Conservation (phyloP, 1,140 invertebrate genomes). For the Musca domestica region DNA sequence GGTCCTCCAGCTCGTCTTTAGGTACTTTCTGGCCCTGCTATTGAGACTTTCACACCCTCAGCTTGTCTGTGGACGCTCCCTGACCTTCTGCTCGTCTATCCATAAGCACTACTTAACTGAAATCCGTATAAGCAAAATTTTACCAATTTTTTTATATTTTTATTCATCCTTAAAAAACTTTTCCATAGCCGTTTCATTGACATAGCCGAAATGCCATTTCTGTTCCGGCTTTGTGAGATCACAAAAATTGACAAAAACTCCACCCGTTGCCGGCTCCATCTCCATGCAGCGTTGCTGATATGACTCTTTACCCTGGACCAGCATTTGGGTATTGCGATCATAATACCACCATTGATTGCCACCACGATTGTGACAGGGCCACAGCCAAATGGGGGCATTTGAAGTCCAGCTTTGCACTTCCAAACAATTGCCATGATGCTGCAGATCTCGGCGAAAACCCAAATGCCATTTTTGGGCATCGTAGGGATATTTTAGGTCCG, state of each 20-base stretch:
- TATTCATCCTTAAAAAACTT: conserved; percentile 32
- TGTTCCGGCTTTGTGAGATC: conserved; percentile 31
- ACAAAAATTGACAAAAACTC: conserved; percentile 28
- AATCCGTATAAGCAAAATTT: not conserved
- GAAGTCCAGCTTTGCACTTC: conserved; percentile 73
- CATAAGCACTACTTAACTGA: too few species aligned
- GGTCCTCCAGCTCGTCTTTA: too few species aligned
- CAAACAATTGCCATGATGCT: conserved; percentile 79
- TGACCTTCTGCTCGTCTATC: too few species aligned
- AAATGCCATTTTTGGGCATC: conserved; percentile 66
- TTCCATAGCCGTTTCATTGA: conserved; percentile 32
- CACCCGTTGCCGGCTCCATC: conserved; percentile 1
- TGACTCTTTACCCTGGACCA: conserved; percentile 31
- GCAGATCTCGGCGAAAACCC: conserved; percentile 87
- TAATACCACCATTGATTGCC: conserved; percentile 94
- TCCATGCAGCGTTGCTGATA: conserved; percentile 33
- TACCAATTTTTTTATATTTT: not conserved
- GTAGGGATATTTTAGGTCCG: conserved; percentile 55
- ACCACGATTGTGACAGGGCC: conserved; percentile 72
- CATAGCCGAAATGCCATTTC: conserved; percentile 43
- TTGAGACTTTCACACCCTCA: too few species aligned
- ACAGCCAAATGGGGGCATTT: conserved; percentile 75
- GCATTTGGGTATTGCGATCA: conserved; percentile 57
- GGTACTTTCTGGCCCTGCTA: too few species aligned
- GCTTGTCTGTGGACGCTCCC: too few species aligned